Base-by-base conservation (phyloP, 2,888 invertebrate genomes). In the Brachynemurus nebulosus region DNA sequence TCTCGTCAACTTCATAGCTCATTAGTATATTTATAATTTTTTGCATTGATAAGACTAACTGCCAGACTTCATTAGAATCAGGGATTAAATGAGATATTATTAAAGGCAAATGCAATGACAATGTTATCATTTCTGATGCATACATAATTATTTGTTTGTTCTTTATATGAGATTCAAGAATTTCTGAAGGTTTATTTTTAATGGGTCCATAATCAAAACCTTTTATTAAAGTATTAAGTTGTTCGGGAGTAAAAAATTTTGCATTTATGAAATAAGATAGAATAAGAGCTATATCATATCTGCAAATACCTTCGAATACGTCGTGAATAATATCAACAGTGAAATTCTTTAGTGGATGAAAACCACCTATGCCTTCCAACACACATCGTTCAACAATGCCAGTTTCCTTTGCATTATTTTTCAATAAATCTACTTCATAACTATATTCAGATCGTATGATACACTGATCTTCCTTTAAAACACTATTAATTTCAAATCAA, bases 271-370 rank as follows among this genome's bases (percentile, higher is more conserved):
- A 47, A 36, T 38, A 42, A 2, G 38, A 11, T 23, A 49, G 40
- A 18, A 49, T 45, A 8, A 23, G 7, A 12, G 17, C 18, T 7
- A 49, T 7, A 23, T 47, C 45, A n/a, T 23, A 27, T 35, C 40
- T 39, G 9, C 42, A 40, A 8, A 45, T 21, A 3, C 50, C 48
- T 34, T 50, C 44, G 21, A 44, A 47, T 4, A 48, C 6, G 38
- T 51, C 48, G 34, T 51, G 51, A 45, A 50, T 47, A 8, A 48
- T 16, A 35, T 50, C 51, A 17, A 44, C 35, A 1, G 40, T 16
- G 19, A 34, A 9, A 21, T 50, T 50, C 8, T 48, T 44, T 20
- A 34, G 40, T 12, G 46, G 21, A 35, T 47, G 25, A 18, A 47
- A 50, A 2, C 33, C 39, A 11, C 44, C 9, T 8, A 50, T 34